A percentile compares a stretch with the other conserved stretches of the same genome.
Evolutionary conservation across 1,140 invertebrate genomes (phyloP).

Genomic region (Drosophila mayri): DNA sequence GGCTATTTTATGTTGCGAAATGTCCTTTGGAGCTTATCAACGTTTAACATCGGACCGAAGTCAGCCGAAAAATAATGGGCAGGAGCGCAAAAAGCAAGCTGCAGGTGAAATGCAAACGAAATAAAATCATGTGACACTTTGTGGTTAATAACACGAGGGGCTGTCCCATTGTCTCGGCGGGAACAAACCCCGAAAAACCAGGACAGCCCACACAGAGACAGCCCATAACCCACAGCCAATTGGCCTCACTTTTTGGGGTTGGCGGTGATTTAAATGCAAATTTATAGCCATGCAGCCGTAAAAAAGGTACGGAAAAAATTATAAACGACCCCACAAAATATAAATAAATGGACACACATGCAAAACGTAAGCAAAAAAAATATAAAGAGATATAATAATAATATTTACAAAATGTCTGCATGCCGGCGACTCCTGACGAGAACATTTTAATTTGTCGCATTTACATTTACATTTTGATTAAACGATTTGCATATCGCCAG

Average conservation of each 20-base stretch:
- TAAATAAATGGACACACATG: slow-evolving; percentile 52
- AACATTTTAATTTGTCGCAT: slow-evolving; percentile 77
- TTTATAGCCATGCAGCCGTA: slow-evolving; percentile 78
- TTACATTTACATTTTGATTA: slow-evolving; percentile 81
- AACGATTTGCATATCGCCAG: slow-evolving; percentile 68
- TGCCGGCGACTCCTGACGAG: slow-evolving; percentile 64
- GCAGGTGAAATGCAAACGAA: slow-evolving; percentile 74
- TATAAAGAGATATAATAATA: slow-evolving; percentile 66
- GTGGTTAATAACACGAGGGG: slow-evolving; percentile 75
- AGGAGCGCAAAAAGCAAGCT: slow-evolving; percentile 57
- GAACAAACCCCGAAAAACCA: slow-evolving; percentile 47
- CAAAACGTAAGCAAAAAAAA: slow-evolving; percentile 46
- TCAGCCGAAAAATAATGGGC: slow-evolving; percentile 71
- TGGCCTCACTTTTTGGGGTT: slow-evolving; percentile 31
- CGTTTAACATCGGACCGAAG: slow-evolving; percentile 67
- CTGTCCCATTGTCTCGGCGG: slow-evolving; percentile 35
- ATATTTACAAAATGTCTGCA: slow-evolving; percentile 82
- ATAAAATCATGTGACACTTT: slow-evolving; percentile 84
- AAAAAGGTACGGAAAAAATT: slow-evolving; percentile 63
- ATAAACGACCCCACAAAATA: slow-evolving; percentile 55
- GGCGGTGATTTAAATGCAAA: slow-evolving; percentile 83
- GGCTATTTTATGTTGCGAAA: slow-evolving; percentile 79
- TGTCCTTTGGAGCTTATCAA: slow-evolving; percentile 78
- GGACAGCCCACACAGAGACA: slow-evolving; percentile 22
- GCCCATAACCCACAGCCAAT: slow-evolving; percentile 29